Evolutionary conservation across 2,113 vertebrate genomes (phyloP).

Genomic region (Paraplagusia blochii): DNA sequence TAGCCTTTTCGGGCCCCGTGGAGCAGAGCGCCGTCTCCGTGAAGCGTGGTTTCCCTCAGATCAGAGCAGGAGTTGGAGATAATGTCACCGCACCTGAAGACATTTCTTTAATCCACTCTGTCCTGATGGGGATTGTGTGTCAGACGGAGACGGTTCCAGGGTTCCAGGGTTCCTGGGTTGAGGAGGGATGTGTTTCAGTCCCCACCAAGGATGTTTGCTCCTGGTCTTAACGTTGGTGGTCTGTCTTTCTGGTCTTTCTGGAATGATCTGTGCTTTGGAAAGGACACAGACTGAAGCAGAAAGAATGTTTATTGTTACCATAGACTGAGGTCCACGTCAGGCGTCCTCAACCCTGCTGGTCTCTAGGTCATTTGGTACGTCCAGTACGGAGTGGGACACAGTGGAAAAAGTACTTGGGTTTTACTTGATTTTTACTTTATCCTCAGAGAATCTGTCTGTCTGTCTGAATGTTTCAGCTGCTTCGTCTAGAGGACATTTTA

Average conservation of each 20-base stretch:
- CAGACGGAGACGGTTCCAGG: conserved; percentile 76
- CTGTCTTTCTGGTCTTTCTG: conserved; percentile 13
- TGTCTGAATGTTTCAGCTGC: no score
- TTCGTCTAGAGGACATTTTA: no score
- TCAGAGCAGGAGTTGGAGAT: conserved; percentile 18
- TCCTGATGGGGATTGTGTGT: conserved; percentile 82
- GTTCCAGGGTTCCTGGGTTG: conserved; percentile 25
- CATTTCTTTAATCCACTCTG: conserved; percentile 88
- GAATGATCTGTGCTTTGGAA: conserved; percentile 13
- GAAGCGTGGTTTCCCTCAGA: conserved; percentile 35
- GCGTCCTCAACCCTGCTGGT: no score
- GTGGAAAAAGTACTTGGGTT: no score
- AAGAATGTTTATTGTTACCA: no score
- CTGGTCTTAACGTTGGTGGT: conserved; percentile 49
- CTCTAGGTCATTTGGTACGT: no score
- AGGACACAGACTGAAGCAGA: conserved; percentile 5
- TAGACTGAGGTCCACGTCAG: no score
- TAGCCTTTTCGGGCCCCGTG: neutral
- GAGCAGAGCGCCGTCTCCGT: conserved; percentile 17
- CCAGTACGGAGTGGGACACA: no score
- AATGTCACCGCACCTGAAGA: conserved; percentile 72
- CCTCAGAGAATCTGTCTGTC: no score
- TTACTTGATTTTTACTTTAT: no score
- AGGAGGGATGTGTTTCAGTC: conserved; percentile 31
- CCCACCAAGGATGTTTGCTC: conserved; percentile 16